A percentile compares a stretch with the other conserved stretches of the same genome.
These are phyloP conservation scores for Polydrusus cervinus DNA, from an alignment of 2,888 invertebrate genomes.

Conservation along the genomic window DNA sequence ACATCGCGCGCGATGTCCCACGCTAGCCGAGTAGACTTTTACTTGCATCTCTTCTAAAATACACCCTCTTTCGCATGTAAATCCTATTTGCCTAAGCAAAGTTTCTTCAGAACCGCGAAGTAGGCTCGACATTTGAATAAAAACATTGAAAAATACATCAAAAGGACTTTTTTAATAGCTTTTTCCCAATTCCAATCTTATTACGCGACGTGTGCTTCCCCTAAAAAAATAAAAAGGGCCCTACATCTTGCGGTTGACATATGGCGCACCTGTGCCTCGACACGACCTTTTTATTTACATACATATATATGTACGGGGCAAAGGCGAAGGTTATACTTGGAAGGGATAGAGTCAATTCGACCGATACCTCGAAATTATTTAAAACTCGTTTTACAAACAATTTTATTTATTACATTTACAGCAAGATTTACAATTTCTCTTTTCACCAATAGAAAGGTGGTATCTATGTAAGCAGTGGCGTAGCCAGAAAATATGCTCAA, in stretches of 20 bases:
- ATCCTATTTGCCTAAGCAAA: slow-evolving; percentile 9
- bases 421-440: no score
- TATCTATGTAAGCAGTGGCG: no score
- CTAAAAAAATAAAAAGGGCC: slow-evolving; percentile 55
- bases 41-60: not conserved
- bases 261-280: slow-evolving; percentile 70
- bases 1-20: no score
- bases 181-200: slow-evolving; percentile 37
- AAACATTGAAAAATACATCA: slow-evolving; percentile 30
- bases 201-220: slow-evolving; percentile 38
- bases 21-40: no score
- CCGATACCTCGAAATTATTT: no score
- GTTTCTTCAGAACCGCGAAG: not conserved
- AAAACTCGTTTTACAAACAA: no score
- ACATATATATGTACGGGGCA: slow-evolving; percentile 68
- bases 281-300: slow-evolving; percentile 70
- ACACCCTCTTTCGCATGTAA: not conserved
- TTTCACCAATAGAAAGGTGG: no score
- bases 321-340: slow-evolving; percentile 30
- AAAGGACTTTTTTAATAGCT: slow-evolving; percentile 25
- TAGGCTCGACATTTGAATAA: slow-evolving; percentile 7
- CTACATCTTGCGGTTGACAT: slow-evolving; percentile 71
- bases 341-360: slow-evolving; percentile 37
- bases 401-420: no score
- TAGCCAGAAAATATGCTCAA: no score